Percentiles rank a stretch among this genome's conserved stretches.
These are phyloP conservation scores for Rhynchonycteris naso DNA, from an alignment of 2,797 vertebrate species.

Conservation along the genomic window DNA sequence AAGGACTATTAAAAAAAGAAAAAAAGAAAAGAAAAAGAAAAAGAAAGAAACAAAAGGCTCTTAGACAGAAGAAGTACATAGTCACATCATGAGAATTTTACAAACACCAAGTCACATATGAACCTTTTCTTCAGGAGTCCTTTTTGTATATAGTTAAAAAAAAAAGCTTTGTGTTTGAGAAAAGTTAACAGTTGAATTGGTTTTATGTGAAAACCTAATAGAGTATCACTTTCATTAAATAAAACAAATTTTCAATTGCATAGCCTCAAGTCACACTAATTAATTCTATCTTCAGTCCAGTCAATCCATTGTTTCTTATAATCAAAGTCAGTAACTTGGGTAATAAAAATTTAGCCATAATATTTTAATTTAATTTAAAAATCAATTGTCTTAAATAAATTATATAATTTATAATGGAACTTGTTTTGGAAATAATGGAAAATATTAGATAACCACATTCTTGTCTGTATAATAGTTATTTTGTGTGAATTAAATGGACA, in stretches of 20 bases:
- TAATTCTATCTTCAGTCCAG: neutral
- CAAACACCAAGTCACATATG: neutral
- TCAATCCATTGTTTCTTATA: neutral
- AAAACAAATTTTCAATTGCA: neutral
- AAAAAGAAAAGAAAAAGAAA: neutral
- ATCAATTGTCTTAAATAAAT: neutral
- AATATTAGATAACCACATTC: neutral
- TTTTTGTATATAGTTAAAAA: neutral
- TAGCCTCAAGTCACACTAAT: neutral
- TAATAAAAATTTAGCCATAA: neutral
- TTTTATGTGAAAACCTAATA: neutral
- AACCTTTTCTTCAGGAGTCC: neutral
- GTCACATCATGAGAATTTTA: constrained; percentile 18
- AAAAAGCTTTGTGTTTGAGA: neutral
- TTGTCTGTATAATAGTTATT: neutral
- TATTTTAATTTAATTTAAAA: constrained; percentile 33
- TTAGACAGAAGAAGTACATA: neutral
- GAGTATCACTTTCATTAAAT: neutral
- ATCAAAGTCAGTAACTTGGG: neutral
- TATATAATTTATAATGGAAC: neutral
- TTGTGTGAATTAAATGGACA: neutral
- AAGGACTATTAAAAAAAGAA: constrained; percentile 13
- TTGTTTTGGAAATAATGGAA: neutral
- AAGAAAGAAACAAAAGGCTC: neutral
- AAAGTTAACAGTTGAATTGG: neutral